A percentile compares a stretch with the other conserved stretches of the same genome.
Evolutionary conservation across 2,888 invertebrate species (phyloP).

Genomic region (Branchellion lobata): DNA sequence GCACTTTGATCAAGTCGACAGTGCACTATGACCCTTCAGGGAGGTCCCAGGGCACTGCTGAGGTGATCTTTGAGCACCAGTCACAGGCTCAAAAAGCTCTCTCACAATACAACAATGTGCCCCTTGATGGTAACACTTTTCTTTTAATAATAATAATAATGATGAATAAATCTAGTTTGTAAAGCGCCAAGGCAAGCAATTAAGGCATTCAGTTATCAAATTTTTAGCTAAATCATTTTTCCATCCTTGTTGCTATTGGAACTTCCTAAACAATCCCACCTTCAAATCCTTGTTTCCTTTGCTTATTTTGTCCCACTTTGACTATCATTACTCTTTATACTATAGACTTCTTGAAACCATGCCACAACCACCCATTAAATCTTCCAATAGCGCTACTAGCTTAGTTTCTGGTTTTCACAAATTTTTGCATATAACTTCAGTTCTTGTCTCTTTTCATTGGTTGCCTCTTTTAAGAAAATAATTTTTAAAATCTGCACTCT

Average conservation of each 20-base stretch:
- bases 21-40: constrained; percentile 38
- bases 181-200: no score
- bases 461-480: no score
- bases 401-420: background rate
- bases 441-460: no score
- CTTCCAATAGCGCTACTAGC: background rate
- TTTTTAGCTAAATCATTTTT: no score
- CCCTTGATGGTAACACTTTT: background rate
- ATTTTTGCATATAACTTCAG: background rate
- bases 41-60: constrained; percentile 34
- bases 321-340: background rate
- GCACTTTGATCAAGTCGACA: constrained; percentile 3
- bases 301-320: background rate
- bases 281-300: background rate
- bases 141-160: no score
- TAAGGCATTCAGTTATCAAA: no score
- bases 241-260: no score
- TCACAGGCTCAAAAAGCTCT: constrained; percentile 19
- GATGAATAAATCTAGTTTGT: no score
- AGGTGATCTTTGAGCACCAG: constrained; percentile 24
- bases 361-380: background rate
- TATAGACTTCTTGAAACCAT: background rate
- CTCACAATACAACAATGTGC: constrained; percentile 23
- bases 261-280: background rate
- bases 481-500: background rate